Percentiles rank a stretch among this genome's conserved stretches.
Conservation (phyloP, 2,888 invertebrate genomes). For the Penaeus monodon region DNA sequence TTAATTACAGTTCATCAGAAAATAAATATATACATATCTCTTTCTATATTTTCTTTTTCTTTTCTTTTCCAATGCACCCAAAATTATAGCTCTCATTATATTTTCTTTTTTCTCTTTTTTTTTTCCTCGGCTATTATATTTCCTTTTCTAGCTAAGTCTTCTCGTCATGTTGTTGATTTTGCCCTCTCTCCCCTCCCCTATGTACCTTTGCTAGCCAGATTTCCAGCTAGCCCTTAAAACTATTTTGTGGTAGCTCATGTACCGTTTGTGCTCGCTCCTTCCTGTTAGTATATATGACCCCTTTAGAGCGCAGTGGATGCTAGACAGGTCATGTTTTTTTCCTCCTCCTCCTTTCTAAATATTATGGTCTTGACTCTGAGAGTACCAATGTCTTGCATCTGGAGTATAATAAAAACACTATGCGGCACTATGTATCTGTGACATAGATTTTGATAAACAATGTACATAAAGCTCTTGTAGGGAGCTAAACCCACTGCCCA, state of each 20-base stretch:
- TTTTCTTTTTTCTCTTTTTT: too few species aligned
- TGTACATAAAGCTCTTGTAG: conserved; percentile 14
- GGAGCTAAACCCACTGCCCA: conserved; percentile 14
- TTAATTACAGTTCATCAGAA: too few species aligned
- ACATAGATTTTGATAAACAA: not conserved
- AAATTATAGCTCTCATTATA: not conserved
- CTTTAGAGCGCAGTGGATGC: conserved; percentile 25
- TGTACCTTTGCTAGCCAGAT: conserved; percentile 4
- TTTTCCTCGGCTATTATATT: not conserved
- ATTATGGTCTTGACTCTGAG: too few species aligned
- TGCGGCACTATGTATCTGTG: too few species aligned
- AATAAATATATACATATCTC: too few species aligned
- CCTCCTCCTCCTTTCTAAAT: not conserved
- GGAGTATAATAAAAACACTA: too few species aligned
- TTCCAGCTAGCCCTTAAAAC: not conserved
- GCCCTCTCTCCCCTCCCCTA: not conserved
- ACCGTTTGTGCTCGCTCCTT: not conserved
- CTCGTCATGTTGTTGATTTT: not conserved
- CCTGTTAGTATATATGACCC: conserved; percentile 5
- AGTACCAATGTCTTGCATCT: too few species aligned
- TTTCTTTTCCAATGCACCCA: too few species aligned
- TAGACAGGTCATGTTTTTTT: conserved; percentile 10
- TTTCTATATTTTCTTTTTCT: too few species aligned
- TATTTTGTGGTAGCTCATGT: conserved; percentile 12
- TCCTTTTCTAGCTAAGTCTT: not conserved